Evolutionary conservation across 2,888 invertebrate genomes (phyloP).

Genomic region (Apodemia zela): DNA sequence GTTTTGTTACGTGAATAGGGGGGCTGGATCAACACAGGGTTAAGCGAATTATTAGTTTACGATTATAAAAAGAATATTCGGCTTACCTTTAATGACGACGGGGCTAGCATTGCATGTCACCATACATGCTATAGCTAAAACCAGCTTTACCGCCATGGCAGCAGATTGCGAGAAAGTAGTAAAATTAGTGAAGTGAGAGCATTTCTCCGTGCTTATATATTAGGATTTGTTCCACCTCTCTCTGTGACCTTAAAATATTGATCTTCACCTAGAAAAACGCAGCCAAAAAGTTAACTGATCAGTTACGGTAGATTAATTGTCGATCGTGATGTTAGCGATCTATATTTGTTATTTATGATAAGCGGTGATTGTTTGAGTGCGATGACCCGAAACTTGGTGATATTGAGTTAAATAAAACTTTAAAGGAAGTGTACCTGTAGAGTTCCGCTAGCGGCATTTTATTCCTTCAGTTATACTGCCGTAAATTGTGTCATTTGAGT

Average conservation of each 20-base stretch:
- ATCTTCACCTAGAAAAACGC: slow-evolving; percentile 69
- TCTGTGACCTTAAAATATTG: slow-evolving; percentile 56
- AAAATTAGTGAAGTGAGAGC: slow-evolving; percentile 70
- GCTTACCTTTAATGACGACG: slow-evolving; percentile 60
- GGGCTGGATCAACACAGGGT: no score
- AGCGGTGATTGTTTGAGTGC: slow-evolving; percentile 31
- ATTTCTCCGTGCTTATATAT: slow-evolving; percentile 75
- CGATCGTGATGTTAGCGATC: slow-evolving; percentile 32
- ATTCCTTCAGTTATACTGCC: no score
- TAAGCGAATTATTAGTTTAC: no score
- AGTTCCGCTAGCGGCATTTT: no score
- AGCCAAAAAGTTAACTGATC: slow-evolving; percentile 62
- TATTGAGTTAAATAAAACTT: not conserved
- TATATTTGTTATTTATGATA: slow-evolving; percentile 27
- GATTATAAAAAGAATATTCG: not conserved
- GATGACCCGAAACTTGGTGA: slow-evolving; percentile 34
- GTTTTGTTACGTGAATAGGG: no score
- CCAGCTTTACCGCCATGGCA: slow-evolving; percentile 61
- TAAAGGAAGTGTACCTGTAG: no score
- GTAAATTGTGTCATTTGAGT: no score
- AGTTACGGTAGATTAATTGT: slow-evolving; percentile 61
- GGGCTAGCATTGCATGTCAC: slow-evolving; percentile 60
- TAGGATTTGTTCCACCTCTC: slow-evolving; percentile 37
- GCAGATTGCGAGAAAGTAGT: slow-evolving; percentile 42
- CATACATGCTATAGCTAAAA: slow-evolving; percentile 55